Evolutionary conservation across 2,113 vertebrate species (phyloP).

Genomic region (Balaeniceps rex): DNA sequence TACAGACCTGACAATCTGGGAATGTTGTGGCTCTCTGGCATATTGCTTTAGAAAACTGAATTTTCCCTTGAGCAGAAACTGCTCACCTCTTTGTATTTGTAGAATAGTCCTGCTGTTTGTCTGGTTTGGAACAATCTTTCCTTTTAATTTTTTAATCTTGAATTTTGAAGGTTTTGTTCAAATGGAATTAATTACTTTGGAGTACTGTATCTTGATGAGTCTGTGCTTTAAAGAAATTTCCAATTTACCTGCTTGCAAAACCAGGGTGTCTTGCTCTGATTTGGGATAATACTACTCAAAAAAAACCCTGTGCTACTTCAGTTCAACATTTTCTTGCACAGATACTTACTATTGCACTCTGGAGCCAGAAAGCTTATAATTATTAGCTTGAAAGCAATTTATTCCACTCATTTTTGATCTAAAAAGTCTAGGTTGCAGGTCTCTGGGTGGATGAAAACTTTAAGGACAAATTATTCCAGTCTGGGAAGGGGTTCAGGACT

Average conservation of each 20-base stretch:
- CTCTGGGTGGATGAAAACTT: not conserved
- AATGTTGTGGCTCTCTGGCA: no score
- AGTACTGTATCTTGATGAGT: not conserved
- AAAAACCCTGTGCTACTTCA: not conserved
- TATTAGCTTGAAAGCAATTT: not conserved
- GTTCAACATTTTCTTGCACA: not conserved
- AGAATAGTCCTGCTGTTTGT: not conserved
- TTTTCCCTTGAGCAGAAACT: not conserved
- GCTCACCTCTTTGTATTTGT: not conserved
- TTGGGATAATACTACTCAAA: not conserved
- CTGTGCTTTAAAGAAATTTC: not conserved
- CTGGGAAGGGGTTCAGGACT: accelerated
- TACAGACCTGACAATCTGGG: not conserved
- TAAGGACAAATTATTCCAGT: not conserved
- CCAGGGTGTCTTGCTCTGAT: not conserved
- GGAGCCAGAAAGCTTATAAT: not conserved
- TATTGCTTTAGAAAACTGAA: not conserved
- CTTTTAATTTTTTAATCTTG: not conserved
- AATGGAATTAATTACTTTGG: accelerated
- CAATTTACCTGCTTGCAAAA: not conserved
- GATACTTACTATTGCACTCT: not conserved
- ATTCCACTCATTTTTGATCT: not conserved
- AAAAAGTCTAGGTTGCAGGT: not conserved
- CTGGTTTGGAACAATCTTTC: not conserved
- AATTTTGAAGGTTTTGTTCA: not conserved